Percentiles rank a stretch among this genome's conserved stretches.
Evolutionary conservation across 2,113 vertebrate genomes (phyloP).

Genomic region (Campylorhamphus procurvoides): DNA sequence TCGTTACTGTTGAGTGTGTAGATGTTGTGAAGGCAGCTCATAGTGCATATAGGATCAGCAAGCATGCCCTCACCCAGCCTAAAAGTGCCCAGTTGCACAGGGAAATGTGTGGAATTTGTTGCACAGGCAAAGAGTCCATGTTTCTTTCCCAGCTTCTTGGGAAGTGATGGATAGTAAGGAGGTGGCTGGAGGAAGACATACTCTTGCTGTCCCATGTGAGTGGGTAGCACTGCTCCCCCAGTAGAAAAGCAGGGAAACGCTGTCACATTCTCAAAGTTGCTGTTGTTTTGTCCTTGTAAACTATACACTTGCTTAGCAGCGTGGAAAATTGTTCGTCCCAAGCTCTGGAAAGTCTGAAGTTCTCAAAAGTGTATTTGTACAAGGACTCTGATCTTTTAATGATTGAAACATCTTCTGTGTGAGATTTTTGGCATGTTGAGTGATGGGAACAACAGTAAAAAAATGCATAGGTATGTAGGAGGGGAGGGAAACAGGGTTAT

Average conservation of each 20-base stretch:
- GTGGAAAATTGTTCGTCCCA: background rate
- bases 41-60: too few relatives aligned
- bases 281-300: background rate
- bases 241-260: background rate
- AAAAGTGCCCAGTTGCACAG: background rate
- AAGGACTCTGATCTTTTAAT: background rate
- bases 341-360: background rate
- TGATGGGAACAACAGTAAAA: background rate
- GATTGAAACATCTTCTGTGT: background rate
- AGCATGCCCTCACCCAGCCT: background rate
- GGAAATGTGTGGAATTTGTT: background rate
- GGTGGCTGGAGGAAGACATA: background rate
- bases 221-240: accelerated
- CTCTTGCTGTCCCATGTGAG: accelerated
- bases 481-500: background rate
- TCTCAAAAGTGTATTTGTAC: background rate
- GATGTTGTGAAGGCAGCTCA: background rate
- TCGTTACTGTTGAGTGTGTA: background rate
- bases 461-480: background rate
- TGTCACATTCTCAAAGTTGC: background rate
- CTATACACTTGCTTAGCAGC: accelerated
- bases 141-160: background rate
- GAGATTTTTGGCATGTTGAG: background rate
- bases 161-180: background rate
- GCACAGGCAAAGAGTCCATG: background rate